A percentile compares a stretch with the other conserved stretches of the same genome.
These are phyloP conservation scores for Cercocebus atys DNA, from an alignment of 2,113 vertebrate genomes.

Conservation along the genomic window DNA sequence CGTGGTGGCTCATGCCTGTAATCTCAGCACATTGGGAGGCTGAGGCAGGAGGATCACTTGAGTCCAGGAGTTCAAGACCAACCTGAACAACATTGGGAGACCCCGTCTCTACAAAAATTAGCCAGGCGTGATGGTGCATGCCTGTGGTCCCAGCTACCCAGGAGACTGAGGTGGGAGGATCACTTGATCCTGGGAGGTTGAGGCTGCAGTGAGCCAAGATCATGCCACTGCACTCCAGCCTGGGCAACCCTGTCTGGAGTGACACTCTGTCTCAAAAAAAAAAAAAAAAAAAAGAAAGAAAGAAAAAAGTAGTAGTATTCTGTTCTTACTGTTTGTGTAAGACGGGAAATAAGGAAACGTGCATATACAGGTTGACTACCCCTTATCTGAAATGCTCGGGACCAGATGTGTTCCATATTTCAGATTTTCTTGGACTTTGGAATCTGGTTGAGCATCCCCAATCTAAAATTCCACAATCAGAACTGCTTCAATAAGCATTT, in stretches of 20 bases:
- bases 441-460: not conserved
- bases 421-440: not conserved
- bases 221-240: not conserved
- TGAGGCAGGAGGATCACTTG: not conserved
- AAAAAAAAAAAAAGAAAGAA: not conserved
- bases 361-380: not conserved
- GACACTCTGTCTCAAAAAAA: not conserved
- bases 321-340: not conserved
- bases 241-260: not conserved
- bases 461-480: not conserved
- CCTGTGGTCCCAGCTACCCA: not conserved
- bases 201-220: not conserved
- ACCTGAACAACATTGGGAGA: not conserved
- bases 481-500: not conserved
- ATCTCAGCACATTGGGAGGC: not conserved
- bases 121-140: not conserved
- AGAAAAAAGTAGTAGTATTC: not conserved
- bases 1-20: not conserved
- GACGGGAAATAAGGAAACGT: not conserved
- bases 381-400: not conserved
- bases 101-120: not conserved
- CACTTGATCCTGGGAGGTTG: not conserved
- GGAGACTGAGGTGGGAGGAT: not conserved
- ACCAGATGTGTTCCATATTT: not conserved
- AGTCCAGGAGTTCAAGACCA: not conserved